Conservation (phyloP, 1,140 invertebrate species). For the Ectropis grisescens region DNA sequence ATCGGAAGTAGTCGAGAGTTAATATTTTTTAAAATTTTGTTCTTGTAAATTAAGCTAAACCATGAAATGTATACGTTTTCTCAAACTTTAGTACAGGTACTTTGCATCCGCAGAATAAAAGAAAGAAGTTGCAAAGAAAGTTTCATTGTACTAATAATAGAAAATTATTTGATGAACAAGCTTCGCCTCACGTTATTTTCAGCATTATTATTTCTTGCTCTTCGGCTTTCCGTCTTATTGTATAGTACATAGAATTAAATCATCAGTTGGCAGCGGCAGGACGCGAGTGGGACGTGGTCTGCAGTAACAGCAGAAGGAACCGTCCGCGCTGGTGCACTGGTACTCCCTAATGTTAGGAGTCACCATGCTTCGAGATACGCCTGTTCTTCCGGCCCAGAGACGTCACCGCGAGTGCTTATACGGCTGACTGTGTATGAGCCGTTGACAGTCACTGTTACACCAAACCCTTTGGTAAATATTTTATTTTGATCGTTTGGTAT, state of each 20-base stretch:
- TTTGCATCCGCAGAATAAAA: no score
- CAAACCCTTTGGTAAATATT: slow-evolving; percentile 52
- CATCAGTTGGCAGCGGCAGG: slow-evolving; percentile 60
- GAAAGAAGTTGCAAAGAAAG: no score
- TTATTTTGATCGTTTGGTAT: background rate
- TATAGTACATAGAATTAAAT: no score
- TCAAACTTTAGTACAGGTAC: no score
- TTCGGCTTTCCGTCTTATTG: no score
- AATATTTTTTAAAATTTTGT: no score
- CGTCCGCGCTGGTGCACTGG: slow-evolving; percentile 33
- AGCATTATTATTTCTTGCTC: slow-evolving; percentile 6
- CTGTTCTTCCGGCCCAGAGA: slow-evolving; percentile 35
- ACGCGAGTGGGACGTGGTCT: slow-evolving; percentile 40
- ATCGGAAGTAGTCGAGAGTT: no score
- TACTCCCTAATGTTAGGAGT: slow-evolving; percentile 29
- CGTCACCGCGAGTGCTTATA: slow-evolving; percentile 32
- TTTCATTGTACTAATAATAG: no score
- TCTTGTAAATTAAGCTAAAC: no score
- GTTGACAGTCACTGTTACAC: slow-evolving; percentile 32
- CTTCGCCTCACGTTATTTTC: background rate
- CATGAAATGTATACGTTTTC: no score
- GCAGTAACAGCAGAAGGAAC: slow-evolving; percentile 33
- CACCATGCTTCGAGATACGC: slow-evolving; percentile 45
- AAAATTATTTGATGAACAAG: no score
- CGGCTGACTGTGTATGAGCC: slow-evolving; percentile 43